Evolutionary conservation across 2,113 vertebrate genomes (phyloP), one percentile per base, ranked within the genome.

Genomic region (Hirundichthys speculiger): DNA sequence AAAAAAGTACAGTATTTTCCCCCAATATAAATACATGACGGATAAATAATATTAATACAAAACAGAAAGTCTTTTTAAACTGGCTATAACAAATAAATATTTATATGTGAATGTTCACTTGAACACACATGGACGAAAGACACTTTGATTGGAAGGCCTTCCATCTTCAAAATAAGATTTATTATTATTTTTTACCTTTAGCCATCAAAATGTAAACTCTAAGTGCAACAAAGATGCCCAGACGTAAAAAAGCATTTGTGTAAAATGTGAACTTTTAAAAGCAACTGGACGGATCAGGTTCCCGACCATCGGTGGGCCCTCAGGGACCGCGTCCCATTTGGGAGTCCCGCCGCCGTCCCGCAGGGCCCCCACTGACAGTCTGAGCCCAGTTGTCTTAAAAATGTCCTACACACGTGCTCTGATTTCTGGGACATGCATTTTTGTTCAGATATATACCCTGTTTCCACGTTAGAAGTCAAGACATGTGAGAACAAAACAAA

Each of bases 81-180:
- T 94, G 95, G 93, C 94, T 97, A 93, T 96, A 96, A 97, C 95
- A 95, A 98, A 98, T 99, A 99, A 98, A 99, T 98, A 98, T 96
- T 96, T 96, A 93, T 92, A 91, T 93, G 93, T 96, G 94, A 95
- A 96, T 98, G 95, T 96, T 98, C 95, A 94, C 94, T 93, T 93
- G 94, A 96, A 96, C 96, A 96, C 94, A 95, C 94, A 88, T 93
- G 90, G 73, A 91, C 93, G 93, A 95, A 95, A 93, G 91, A 92
- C 88, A 3, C 83, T 88, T 88, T 94, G 94, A 93, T 94, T 92
- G 89, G 86, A 92, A 86, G 82, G 82, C 88, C 95, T 95, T 94
- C 92, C 93, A 79, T 89, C 85, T 88, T 92, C 88, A 94, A 94
- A 94, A 93, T 94, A 95, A 94, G 91, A 94, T 90, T 89, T 87